Percentiles rank a stretch among this genome's conserved stretches.
Evolutionary conservation across 1,140 invertebrate species (phyloP).

Genomic region (Drosophila sproati): DNA sequence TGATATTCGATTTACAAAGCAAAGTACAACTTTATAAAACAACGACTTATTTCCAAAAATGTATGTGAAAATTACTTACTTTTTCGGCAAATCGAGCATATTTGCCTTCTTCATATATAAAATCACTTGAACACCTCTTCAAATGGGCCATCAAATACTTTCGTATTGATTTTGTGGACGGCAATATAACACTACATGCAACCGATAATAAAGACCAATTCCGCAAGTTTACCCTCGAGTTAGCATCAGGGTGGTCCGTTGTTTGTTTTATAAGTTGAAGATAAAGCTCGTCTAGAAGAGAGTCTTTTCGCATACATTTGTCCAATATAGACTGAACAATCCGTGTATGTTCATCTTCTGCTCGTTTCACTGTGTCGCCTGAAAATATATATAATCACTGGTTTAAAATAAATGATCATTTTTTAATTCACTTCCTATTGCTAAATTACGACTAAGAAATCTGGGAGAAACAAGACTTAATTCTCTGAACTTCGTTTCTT

Average conservation of each 20-base stretch:
- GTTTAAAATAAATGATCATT: neutral
- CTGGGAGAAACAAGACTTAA: too few species aligned
- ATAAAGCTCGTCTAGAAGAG: constrained; percentile 95
- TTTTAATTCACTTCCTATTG: neutral
- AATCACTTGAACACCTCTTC: constrained; percentile 94
- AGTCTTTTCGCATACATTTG: constrained; percentile 94
- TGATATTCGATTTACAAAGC: too few species aligned
- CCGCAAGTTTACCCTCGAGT: constrained; percentile 93
- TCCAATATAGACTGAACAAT: constrained; percentile 95
- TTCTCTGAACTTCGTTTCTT: too few species aligned
- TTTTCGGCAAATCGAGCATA: constrained; percentile 97
- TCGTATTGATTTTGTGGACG: constrained; percentile 92
- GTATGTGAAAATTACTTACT: constrained; percentile 84
- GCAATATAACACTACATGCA: constrained; percentile 94
- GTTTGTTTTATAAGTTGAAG: constrained; percentile 96
- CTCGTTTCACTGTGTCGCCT: constrained; percentile 83
- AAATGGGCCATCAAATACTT: constrained; percentile 96
- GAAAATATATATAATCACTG: neutral
- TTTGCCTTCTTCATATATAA: constrained; percentile 96
- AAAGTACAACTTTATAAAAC: too few species aligned
- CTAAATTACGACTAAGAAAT: too few species aligned
- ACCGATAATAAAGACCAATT: constrained; percentile 97
- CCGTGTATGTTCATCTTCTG: constrained; percentile 94
- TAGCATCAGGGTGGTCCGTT: constrained; percentile 96
- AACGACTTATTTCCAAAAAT: neutral